These are phyloP conservation scores for Zapornia atra DNA, from an alignment of 2,113 vertebrate species.

Conservation along the genomic window DNA sequence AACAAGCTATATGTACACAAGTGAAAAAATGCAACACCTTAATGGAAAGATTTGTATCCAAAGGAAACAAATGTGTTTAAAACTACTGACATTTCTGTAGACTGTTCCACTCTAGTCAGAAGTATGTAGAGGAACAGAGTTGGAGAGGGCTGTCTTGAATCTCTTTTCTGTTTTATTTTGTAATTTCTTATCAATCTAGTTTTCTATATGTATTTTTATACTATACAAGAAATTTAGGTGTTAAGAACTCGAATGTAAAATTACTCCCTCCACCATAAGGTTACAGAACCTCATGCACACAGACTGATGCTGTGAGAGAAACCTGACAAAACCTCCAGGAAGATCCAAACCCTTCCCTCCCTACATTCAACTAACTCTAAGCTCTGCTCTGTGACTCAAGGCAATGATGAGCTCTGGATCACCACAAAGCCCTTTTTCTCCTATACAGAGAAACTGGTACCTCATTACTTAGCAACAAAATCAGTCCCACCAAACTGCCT, in stretches of 20 bases:
- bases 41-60: neutral
- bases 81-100: neutral
- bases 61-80: neutral
- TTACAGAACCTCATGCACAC: neutral
- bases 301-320: neutral
- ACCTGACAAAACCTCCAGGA: neutral
- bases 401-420: neutral
- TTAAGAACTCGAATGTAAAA: neutral
- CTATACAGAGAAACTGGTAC: neutral
- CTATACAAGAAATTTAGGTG: neutral
- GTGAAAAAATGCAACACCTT: neutral
- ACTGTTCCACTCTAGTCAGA: neutral
- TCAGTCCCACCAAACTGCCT: neutral
- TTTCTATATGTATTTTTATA: neutral
- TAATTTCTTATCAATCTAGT: neutral
- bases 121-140: neutral
- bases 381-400: neutral
- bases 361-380: neutral
- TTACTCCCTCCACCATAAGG: neutral
- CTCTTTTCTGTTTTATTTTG: rapidly evolving
- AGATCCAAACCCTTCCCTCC: neutral
- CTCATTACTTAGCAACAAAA: neutral
- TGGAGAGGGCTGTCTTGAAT: neutral
- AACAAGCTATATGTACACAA: neutral
- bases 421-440: neutral